Percentiles rank a stretch among this genome's conserved stretches.
phyloP scores from a whole-genome alignment of 2,888 invertebrate species.

The Hypselothyrea guttata region DNA sequence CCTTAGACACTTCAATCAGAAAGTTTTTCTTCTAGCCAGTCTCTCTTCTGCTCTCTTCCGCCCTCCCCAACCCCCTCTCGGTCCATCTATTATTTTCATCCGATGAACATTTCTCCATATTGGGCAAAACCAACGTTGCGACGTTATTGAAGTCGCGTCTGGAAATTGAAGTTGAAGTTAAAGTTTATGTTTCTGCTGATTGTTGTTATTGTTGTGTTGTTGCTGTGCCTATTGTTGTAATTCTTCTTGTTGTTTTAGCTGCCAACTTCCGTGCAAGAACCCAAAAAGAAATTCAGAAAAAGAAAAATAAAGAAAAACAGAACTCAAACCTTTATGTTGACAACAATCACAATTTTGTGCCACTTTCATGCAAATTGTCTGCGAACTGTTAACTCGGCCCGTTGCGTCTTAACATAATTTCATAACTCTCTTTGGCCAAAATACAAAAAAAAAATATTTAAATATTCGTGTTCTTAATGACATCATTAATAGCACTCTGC shows the following conservation, averaged over 20 bases:
- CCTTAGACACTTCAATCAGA: slow-evolving; percentile 67
- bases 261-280: slow-evolving; percentile 63
- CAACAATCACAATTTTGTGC: slow-evolving; percentile 63
- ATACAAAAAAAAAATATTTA: slow-evolving; percentile 35
- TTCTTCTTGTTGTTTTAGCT: slow-evolving; percentile 40
- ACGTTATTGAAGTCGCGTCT: slow-evolving; percentile 31
- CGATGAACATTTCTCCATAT: slow-evolving; percentile 51
- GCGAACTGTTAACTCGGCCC: slow-evolving; percentile 44
- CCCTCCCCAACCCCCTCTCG: background rate
- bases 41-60: background rate
- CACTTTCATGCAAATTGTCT: slow-evolving; percentile 75
- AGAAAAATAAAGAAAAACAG: slow-evolving; percentile 17
- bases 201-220: slow-evolving; percentile 5
- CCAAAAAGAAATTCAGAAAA: slow-evolving; percentile 32
- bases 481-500: slow-evolving; percentile 33
- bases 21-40: slow-evolving; percentile 43
- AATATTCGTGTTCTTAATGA: slow-evolving; percentile 39
- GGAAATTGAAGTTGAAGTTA: slow-evolving; percentile 14
- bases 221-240: slow-evolving; percentile 17
- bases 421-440: slow-evolving; percentile 52
- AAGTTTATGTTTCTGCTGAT: slow-evolving; percentile 33
- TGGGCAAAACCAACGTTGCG: slow-evolving; percentile 53
- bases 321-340: slow-evolving; percentile 26
- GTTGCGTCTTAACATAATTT: slow-evolving; percentile 63
- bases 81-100: slow-evolving; percentile 5